These are phyloP conservation scores for Venturia canescens DNA, from an alignment of 1,140 invertebrate species.

Conservation along the genomic window DNA sequence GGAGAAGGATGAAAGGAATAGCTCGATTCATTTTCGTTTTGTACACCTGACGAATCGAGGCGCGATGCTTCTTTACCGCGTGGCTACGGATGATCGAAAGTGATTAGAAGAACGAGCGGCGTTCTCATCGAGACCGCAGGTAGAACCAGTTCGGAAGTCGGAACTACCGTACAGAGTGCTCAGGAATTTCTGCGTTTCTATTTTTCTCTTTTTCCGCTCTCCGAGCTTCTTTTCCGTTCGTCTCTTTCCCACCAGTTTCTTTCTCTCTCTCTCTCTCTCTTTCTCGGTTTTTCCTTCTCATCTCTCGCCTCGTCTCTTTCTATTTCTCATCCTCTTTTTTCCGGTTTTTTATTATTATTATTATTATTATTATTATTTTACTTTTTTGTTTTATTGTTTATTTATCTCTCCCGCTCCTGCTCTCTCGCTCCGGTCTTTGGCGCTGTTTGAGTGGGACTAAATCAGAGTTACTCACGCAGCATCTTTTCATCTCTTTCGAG, in stretches of 20 bases:
- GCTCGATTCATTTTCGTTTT: conserved; percentile 19
- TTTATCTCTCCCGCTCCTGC: background rate
- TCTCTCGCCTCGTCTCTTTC: background rate
- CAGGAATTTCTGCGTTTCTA: conserved; percentile 6
- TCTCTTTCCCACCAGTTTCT: background rate
- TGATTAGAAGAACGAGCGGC: conserved; percentile 27
- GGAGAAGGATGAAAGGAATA: background rate
- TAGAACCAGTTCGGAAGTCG: conserved; percentile 42
- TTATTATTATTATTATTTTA: too few relatives aligned
- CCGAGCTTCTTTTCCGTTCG: background rate
- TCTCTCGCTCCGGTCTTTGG: conserved; percentile 3
- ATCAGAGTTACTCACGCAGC: conserved; percentile 26
- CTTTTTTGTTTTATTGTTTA: background rate
- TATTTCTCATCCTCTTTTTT: background rate
- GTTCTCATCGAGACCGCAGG: conserved; percentile 6
- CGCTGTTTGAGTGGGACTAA: conserved; percentile 10
- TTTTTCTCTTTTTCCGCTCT: background rate
- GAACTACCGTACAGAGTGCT: conserved; percentile 24
- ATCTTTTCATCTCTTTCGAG: conserved; percentile 18
- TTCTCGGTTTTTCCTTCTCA: background rate
- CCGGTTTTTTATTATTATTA: too few relatives aligned
- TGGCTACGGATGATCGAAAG: conserved; percentile 36
- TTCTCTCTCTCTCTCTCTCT: background rate
- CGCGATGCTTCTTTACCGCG: background rate
- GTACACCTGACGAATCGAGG: conserved; percentile 26